These are phyloP conservation scores for Sebastes reedi DNA, from an alignment of 2,797 vertebrate genomes.

Conservation along the genomic window DNA sequence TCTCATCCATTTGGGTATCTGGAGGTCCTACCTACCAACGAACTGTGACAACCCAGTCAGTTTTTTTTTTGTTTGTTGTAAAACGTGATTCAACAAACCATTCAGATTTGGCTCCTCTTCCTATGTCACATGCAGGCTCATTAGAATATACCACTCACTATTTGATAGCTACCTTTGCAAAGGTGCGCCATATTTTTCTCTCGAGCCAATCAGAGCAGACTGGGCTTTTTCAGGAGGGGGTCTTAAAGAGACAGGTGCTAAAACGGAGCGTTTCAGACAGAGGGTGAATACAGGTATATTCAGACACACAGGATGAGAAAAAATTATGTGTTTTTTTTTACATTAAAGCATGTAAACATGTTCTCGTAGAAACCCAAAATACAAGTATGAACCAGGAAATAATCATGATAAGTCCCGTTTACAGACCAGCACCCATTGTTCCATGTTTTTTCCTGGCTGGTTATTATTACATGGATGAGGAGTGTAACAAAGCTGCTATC, in stretches of 20 bases:
- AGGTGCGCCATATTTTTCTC: neutral
- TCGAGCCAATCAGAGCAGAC: neutral
- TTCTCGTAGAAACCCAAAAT: too few species aligned
- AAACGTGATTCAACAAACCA: too few species aligned
- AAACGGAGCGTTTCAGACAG: too few species aligned
- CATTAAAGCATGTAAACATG: too few species aligned
- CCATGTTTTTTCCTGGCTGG: too few species aligned
- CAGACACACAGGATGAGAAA: too few species aligned
- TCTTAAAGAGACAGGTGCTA: neutral
- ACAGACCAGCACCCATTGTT: too few species aligned
- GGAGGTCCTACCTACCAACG: neutral
- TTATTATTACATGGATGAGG: neutral
- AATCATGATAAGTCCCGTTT: too few species aligned
- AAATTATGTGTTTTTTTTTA: too few species aligned
- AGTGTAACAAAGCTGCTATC: neutral
- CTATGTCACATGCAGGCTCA: neutral
- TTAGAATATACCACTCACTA: fast-evolving
- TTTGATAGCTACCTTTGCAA: neutral
- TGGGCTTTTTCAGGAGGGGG: neutral
- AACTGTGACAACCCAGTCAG: neutral
- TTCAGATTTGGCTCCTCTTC: neutral
- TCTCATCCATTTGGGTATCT: neutral
- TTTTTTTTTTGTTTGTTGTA: too few species aligned
- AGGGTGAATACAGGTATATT: too few species aligned
- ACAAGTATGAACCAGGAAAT: too few species aligned